These are phyloP conservation scores for Nestor notabilis DNA, from an alignment of 2,113 vertebrate species.

Conservation along the genomic window DNA sequence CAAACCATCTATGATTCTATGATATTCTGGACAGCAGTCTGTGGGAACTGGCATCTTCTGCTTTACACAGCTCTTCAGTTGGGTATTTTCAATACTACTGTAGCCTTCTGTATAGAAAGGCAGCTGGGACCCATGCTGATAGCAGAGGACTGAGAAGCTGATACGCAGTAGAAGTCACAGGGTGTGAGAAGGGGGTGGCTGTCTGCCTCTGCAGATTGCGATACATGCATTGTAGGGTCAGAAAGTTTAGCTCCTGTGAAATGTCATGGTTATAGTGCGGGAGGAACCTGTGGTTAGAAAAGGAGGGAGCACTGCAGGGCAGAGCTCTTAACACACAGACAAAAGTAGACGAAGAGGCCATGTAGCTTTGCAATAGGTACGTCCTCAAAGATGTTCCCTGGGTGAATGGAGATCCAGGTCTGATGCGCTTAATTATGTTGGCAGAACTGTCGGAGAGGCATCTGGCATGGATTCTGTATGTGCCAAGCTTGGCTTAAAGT, in stretches of 20 bases:
- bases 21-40: not conserved
- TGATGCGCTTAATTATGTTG: not conserved
- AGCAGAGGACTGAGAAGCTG: not conserved
- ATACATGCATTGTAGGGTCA: not conserved
- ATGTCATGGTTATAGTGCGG: not conserved
- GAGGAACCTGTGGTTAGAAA: not conserved
- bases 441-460: not conserved
- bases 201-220: not conserved
- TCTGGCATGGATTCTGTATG: not conserved
- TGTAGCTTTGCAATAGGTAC: not conserved
- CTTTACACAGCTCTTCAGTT: not conserved
- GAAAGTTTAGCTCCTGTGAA: not conserved
- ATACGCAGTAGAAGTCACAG: not conserved
- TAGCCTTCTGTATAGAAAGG: not conserved
- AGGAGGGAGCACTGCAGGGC: not conserved
- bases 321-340: not conserved
- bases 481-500: not conserved
- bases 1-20: not conserved
- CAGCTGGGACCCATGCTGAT: not conserved
- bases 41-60: not conserved
- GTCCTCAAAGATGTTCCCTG: not conserved
- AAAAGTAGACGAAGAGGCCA: not conserved
- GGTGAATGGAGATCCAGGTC: not conserved
- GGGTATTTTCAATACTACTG: not conserved
- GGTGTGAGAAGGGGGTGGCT: not conserved